Percentiles rank a stretch among this genome's conserved stretches.
phyloP scores from a whole-genome alignment of 2,113 vertebrate species.

The Tiliqua scincoides region DNA sequence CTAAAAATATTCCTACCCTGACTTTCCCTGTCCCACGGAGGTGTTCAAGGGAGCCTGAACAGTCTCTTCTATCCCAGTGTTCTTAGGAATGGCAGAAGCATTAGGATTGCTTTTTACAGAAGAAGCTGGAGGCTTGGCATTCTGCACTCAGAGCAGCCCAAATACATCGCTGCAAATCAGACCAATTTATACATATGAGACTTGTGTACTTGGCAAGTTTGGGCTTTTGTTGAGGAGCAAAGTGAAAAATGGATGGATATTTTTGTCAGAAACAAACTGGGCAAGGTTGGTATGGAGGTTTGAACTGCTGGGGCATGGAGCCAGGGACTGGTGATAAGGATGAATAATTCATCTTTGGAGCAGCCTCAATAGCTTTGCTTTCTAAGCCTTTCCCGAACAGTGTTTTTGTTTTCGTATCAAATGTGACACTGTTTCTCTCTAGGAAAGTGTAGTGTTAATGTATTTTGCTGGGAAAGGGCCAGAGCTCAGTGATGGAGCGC shows the following conservation, averaged over 20 bases:
- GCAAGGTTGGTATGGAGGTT: neutral
- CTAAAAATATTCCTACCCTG: no score
- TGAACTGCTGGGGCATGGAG: neutral
- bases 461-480: neutral
- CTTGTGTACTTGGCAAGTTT: neutral
- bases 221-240: neutral
- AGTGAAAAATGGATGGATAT: no score
- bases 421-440: neutral
- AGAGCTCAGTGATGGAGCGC: no score
- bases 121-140: neutral
- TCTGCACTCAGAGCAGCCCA: neutral
- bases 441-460: neutral
- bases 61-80: neutral
- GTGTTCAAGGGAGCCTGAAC: neutral
- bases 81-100: slow-evolving; percentile 2
- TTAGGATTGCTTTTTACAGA: slow-evolving; percentile 21
- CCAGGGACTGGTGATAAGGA: neutral
- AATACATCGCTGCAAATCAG: neutral
- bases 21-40: no score
- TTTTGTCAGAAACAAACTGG: neutral
- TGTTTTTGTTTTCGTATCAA: neutral
- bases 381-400: neutral
- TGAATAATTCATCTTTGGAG: neutral
- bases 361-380: neutral
- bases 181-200: neutral